Percentiles rank a stretch among this genome's conserved stretches.
Conservation (phyloP, 2,888 invertebrate species). For the Crossocerus cetratus region DNA sequence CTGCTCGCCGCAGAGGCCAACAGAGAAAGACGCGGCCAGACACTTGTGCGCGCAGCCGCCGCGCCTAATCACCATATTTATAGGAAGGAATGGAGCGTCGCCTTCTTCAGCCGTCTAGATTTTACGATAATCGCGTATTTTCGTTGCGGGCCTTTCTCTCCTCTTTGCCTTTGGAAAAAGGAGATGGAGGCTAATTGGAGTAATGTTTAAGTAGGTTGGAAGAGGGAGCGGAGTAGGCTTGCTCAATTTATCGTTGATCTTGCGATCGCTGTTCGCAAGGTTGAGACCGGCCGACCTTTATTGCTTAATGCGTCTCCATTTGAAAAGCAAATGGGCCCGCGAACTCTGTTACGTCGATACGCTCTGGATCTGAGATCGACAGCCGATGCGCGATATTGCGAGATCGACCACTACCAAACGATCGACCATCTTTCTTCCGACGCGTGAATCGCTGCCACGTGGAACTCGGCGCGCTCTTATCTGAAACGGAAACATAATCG, state of each 20-base stretch:
- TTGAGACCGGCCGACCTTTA: slow-evolving; percentile 15
- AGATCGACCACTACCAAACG: background rate
- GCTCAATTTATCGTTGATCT: background rate
- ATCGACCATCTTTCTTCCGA: too few relatives aligned
- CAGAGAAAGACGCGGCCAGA: background rate
- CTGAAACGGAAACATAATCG: too few relatives aligned
- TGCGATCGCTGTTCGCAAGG: slow-evolving; percentile 7
- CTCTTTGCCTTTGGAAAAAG: too few relatives aligned
- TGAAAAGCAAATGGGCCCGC: slow-evolving; percentile 12
- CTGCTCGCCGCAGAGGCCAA: too few relatives aligned
- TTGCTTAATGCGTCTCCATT: slow-evolving; percentile 13
- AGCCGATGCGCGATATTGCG: background rate
- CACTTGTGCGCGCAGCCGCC: background rate
- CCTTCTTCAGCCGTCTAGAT: too few relatives aligned
- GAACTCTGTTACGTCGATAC: background rate
- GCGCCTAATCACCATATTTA: background rate
- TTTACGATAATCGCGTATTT: too few relatives aligned
- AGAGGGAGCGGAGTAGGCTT: too few relatives aligned
- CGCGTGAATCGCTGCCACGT: too few relatives aligned
- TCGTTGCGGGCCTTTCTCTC: too few relatives aligned
- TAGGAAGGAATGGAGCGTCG: background rate
- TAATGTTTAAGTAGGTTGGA: too few relatives aligned
- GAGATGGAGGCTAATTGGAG: too few relatives aligned
- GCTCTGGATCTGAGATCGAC: background rate
- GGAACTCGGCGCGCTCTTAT: too few relatives aligned